phyloP scores from a whole-genome alignment of 2,888 invertebrate genomes.

The Sthenelais limicola region DNA sequence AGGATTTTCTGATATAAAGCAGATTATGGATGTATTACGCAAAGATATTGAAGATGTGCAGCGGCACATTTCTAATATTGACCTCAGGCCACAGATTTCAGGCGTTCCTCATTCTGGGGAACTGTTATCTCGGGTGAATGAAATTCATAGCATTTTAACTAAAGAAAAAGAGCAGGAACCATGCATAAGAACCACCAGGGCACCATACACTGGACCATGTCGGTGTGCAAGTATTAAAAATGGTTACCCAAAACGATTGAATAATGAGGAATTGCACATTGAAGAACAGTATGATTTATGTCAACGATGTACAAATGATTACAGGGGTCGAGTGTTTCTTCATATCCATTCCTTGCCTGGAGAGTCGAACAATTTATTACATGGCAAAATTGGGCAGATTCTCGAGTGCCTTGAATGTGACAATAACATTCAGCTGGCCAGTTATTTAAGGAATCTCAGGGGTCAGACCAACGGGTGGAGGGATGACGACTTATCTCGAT shows the following conservation, averaged over 20 bases:
- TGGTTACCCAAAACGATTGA: not conserved
- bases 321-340: constrained; percentile 28
- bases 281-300: constrained; percentile 1
- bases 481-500: not conserved
- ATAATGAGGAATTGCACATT: not conserved
- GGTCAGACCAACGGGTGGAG: not conserved
- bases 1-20: too few species aligned
- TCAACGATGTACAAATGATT: constrained; percentile 28
- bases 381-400: constrained; percentile 7
- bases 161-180: not conserved
- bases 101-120: too few species aligned
- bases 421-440: not conserved
- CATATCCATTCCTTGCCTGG: constrained; percentile 8
- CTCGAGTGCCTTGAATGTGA: constrained; percentile 25
- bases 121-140: too few species aligned
- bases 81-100: too few species aligned
- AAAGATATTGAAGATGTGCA: too few species aligned
- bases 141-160: not conserved
- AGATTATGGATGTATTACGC: too few species aligned
- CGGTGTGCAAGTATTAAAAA: constrained; percentile 8
- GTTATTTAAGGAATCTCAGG: not conserved
- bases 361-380: not conserved
- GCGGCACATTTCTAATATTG: too few species aligned
- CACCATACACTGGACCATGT: constrained; percentile 9
- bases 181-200: not conserved